Conservation (phyloP, 2,797 vertebrate genomes). For the Darevskia nairensis region DNA sequence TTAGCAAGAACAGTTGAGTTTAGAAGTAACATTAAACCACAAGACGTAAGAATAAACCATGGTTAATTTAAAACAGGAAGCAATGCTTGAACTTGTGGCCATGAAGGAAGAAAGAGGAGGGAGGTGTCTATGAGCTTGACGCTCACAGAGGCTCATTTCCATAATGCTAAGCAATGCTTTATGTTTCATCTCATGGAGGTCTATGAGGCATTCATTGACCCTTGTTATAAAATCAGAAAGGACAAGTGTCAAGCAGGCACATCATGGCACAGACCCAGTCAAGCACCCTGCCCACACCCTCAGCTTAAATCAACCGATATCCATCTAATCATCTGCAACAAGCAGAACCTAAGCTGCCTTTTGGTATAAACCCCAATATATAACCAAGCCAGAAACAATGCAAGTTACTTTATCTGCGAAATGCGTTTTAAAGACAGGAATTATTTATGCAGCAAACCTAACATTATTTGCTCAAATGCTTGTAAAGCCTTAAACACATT, state of each 20-base stretch:
- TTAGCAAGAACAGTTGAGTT: background rate
- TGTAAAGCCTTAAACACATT: background rate
- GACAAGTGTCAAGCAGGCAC: background rate
- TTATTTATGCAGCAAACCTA: constrained; percentile 2
- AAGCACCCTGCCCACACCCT: background rate
- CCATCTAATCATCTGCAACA: background rate
- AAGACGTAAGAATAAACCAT: background rate
- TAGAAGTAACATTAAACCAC: background rate
- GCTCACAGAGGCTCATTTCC: background rate
- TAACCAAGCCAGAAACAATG: background rate
- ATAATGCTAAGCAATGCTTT: background rate
- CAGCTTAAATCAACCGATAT: background rate
- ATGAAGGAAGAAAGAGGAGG: too few relatives aligned
- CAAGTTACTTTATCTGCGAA: background rate
- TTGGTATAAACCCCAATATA: background rate
- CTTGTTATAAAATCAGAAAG: background rate
- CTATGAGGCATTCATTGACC: background rate
- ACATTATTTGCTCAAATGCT: background rate
- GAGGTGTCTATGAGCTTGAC: too few relatives aligned
- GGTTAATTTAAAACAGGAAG: background rate
- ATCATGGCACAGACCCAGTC: background rate
- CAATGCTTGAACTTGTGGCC: background rate
- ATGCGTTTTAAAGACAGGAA: background rate
- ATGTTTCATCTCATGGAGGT: background rate
- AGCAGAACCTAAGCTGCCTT: background rate